Conservation (phyloP, 2,113 vertebrate genomes). For the Antigone vipio region DNA sequence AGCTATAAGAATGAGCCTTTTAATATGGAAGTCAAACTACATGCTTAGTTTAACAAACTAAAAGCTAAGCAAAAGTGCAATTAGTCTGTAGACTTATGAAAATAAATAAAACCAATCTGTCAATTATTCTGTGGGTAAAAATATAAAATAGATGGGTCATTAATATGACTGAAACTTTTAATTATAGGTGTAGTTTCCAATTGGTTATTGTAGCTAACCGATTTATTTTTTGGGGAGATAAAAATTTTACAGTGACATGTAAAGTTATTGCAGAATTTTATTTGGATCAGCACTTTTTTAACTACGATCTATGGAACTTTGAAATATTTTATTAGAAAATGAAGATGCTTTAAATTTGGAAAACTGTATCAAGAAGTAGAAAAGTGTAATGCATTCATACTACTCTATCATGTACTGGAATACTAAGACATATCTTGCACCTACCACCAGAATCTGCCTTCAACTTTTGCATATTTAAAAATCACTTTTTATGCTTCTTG, state of each 20-base stretch:
- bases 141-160: neutral
- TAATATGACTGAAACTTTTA: neutral
- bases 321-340: neutral
- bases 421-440: neutral
- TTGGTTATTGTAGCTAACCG: neutral
- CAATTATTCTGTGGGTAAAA: neutral
- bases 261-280: neutral
- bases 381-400: neutral
- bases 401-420: neutral
- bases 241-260: neutral
- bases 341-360: neutral
- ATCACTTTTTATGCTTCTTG: neutral
- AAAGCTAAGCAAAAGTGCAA: neutral
- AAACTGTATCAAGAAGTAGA: neutral
- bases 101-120: neutral
- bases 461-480: neutral
- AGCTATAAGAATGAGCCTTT: neutral
- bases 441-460: neutral
- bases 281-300: neutral
- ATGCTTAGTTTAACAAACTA: neutral
- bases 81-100: neutral
- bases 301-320: neutral
- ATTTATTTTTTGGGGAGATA: neutral
- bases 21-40: neutral
- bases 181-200: neutral